phyloP scores from a whole-genome alignment of 2,113 vertebrate genomes.

The Ictalurus punctatus region DNA sequence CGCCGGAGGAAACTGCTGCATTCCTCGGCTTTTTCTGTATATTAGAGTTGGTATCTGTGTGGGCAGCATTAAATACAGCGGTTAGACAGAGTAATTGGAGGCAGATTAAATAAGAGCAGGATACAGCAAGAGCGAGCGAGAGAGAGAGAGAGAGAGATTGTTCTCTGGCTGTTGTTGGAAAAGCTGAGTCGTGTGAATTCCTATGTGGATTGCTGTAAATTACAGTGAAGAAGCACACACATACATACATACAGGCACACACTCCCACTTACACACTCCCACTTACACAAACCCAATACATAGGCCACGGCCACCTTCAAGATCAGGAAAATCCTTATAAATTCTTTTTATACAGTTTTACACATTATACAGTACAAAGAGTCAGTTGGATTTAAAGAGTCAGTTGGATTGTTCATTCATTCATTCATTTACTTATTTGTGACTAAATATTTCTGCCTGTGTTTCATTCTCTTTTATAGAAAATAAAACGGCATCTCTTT shows the following conservation, averaged over 20 bases:
- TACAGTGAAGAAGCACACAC: not conserved
- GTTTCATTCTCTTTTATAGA: not conserved
- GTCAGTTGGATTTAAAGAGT: not conserved
- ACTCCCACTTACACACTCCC: not conserved
- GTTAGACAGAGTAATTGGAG: constrained; percentile 42
- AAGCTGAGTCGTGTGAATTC: not conserved
- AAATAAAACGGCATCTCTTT: not conserved
- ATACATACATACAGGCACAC: not conserved
- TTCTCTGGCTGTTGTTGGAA: not conserved
- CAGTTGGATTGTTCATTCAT: not conserved
- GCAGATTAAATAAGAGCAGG: constrained; percentile 27
- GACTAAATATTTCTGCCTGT: not conserved
- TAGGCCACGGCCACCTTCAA: not conserved
- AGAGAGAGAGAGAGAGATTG: not conserved
- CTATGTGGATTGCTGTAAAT: not conserved
- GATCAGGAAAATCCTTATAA: not conserved
- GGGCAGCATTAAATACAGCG: constrained; percentile 27
- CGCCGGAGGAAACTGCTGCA: not conserved
- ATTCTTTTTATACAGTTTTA: too few relatives aligned
- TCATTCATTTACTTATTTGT: not conserved
- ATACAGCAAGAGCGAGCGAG: not conserved
- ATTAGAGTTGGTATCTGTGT: constrained; percentile 1
- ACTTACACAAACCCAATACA: not conserved
- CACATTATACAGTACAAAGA: not conserved
- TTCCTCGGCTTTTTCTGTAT: constrained; percentile 3